Evolutionary conservation across 2,888 invertebrate species (phyloP), one percentile per base, ranked within the genome.

Genomic region (Drosophila limbata): DNA sequence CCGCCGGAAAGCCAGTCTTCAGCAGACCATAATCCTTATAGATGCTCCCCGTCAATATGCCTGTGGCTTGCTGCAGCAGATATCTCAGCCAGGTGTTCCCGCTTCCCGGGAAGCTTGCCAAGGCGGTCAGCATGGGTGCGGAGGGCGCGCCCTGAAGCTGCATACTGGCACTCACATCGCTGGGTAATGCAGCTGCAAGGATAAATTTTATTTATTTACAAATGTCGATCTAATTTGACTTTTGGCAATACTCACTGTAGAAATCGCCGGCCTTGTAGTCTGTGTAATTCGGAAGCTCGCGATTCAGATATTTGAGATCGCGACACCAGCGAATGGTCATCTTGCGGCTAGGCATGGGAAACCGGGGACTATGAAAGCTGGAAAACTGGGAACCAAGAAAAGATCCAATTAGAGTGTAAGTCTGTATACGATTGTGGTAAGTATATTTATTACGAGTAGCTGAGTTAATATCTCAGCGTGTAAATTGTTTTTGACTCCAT

Each of bases 1-100:
- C 96, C 0, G 95, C 97, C 0, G 96, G 96, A 90, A 96, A 96
- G 0, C 96, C 96, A 83, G 96, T 96, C 87, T 95, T 95, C 73
- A 95, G 91, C 21, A 97, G 93, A 19, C 96, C 96, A 90, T 95
- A 95, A 90, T 97, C 97, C 93, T 96, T 96, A 92, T 97, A 97
- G 39, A 96, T 95, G 56, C 96, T 96, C 13, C 96, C 97, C 1
- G 96, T 96, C 66, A 95, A 93, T 52, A 95, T 93, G 44, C 96
- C 96, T 89, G 96, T 96, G 31, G 95, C 95, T 92, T 96, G 96
- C 90, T 96, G 96, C 48, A 96, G 91, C 44, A 97, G 92, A 90
- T 96, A 96, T 63, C 97, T 92, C 15, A 97, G 92, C 97, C 97
- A 97, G 21, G 96, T 96, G 90, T 97, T 97, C 0, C 96, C 96